Conservation (phyloP, 2,113 vertebrate genomes). For the Campylorhamphus procurvoides region DNA sequence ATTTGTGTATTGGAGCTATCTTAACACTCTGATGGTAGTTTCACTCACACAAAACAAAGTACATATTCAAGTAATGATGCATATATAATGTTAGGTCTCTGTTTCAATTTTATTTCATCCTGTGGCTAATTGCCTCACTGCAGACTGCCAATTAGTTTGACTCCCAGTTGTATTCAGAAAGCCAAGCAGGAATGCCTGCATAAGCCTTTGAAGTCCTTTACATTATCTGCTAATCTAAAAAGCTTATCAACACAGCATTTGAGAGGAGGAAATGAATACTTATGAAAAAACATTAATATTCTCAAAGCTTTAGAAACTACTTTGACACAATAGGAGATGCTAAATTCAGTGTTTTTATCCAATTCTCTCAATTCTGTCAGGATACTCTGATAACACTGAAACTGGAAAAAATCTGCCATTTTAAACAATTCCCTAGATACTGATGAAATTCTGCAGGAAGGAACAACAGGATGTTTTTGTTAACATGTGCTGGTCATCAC, state of each 20-base stretch:
- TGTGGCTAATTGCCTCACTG: conserved; percentile 20
- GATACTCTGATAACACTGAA: background rate
- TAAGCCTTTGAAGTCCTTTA: conserved; percentile 51
- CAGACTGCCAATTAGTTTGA: conserved; percentile 30
- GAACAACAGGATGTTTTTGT: background rate
- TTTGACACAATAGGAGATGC: background rate
- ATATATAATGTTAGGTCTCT: background rate
- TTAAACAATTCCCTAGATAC: background rate
- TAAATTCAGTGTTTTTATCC: background rate
- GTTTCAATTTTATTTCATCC: conserved; percentile 21
- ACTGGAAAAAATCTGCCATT: background rate
- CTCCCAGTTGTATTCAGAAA: conserved; percentile 25
- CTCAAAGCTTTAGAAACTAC: background rate
- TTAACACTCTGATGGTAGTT: background rate
- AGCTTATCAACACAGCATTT: background rate
- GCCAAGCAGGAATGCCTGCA: background rate
- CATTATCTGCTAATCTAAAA: conserved; percentile 49
- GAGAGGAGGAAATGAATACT: conserved; percentile 28
- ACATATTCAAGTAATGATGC: background rate
- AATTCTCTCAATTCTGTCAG: background rate
- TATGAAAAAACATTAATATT: conserved; percentile 12
- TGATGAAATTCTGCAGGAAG: background rate
- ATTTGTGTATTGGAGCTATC: background rate
- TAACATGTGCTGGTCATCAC: background rate
- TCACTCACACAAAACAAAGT: background rate